Evolutionary conservation across 2,888 invertebrate genomes (phyloP), one percentile per base, ranked within the genome.

Genomic region (Lasioglossum oenotherae): DNA sequence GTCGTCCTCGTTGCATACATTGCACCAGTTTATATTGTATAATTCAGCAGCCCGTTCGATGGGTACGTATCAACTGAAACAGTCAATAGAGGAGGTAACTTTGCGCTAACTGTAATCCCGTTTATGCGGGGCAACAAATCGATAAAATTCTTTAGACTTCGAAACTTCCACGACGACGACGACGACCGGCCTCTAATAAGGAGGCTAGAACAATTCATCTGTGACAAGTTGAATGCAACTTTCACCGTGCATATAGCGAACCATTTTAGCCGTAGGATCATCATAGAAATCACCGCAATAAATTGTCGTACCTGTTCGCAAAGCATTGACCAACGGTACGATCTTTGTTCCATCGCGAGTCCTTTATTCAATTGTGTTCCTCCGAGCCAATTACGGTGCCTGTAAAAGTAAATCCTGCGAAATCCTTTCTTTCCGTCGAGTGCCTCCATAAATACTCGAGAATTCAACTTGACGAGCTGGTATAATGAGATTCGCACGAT

Each of bases 191-290:
- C 53, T 64, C 27, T 57, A 73, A 82, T 64, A n/a, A 38, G 57
- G n/a, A 71, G 77, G 23, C 77, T 64, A 27, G 57, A 82, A 80
- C 74, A 80, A 87, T 80, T 80, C 79, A 77, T 74, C 79, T 77
- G 82, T 64, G 79, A 86, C 82, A 74, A 74, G 35, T 35, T 23
- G 81, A 81, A 67, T 46, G 73, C 82, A 86, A 86, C 86, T 86
- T 86, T 86, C 86, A 86, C 86, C 57, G 69, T 1, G 23, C 35
- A 23, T 64, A 38, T 14, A 53, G 23, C 44, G 84, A 53, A 35
- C 19, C 46, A 10, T 38, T 73, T 71, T 74, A 16, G 38, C 46
- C 16, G 38, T 72, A 53, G 41, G 31, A 60, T 71, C 8, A 38
- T 72, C 49, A 57, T 53, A 35, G 31, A 69, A 41, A 57, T 49